A percentile compares a stretch with the other conserved stretches of the same genome.
Conservation (phyloP, 2,797 vertebrate species). For the Pantherophis vulpinus region DNA sequence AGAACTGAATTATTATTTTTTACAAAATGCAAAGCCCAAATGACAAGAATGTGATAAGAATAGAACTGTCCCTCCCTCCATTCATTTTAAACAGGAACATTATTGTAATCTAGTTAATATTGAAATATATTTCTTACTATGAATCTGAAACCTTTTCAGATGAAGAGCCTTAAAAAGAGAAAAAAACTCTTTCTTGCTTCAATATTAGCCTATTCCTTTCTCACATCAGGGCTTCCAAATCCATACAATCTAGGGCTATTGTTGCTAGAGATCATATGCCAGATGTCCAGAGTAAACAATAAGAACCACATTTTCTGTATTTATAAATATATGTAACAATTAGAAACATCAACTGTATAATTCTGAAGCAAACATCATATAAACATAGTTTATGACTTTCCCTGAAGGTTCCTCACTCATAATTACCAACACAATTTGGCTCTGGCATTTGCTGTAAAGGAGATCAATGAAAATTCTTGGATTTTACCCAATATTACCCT, state of each 20-base stretch:
- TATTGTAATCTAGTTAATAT: background rate
- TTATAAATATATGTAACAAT: background rate
- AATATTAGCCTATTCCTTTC: background rate
- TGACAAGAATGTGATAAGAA: background rate
- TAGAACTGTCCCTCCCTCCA: background rate
- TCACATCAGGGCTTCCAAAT: background rate
- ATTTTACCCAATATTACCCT: background rate
- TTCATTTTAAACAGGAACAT: background rate
- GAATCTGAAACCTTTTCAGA: background rate
- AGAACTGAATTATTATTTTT: background rate
- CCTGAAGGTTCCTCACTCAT: background rate
- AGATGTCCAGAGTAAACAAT: background rate
- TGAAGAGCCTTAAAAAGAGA: background rate
- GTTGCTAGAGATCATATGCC: background rate
- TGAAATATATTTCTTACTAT: background rate
- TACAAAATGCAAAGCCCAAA: background rate
- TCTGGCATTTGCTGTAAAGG: too few species aligned
- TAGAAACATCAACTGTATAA: accelerated
- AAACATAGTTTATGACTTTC: background rate
- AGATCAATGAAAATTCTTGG: too few species aligned
- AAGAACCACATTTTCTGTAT: background rate
- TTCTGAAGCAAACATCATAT: background rate
- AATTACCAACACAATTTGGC: too few species aligned
- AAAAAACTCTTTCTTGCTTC: background rate
- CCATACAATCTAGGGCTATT: background rate